A percentile compares a stretch with the other conserved stretches of the same genome.
These are phyloP conservation scores for Drosophila ananassae DNA, from an alignment of 1,140 invertebrate species.

Conservation along the genomic window DNA sequence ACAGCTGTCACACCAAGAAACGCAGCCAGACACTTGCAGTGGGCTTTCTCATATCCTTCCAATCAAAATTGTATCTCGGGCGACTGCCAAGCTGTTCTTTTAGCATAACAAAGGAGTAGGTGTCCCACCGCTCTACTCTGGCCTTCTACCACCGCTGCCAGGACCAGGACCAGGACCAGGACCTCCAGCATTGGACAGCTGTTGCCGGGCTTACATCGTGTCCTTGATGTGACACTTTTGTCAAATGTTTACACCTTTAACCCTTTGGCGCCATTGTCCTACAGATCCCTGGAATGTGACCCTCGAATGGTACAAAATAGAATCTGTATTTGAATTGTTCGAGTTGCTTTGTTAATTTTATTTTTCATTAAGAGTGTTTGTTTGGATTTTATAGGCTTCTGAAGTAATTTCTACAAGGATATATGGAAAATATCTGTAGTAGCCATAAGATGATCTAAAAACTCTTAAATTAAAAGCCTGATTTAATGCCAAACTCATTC, in stretches of 20 bases:
- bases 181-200: conserved; percentile 44
- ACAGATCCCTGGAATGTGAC: conserved; percentile 38
- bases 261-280: conserved; percentile 70
- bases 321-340: conserved; percentile 65
- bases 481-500: conserved; percentile 18
- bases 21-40: conserved; percentile 52
- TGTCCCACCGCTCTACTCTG: conserved; percentile 43
- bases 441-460: no score
- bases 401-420: background rate
- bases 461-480: background rate
- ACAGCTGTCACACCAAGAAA: conserved; percentile 75
- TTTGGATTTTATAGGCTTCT: conserved; percentile 54
- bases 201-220: conserved; percentile 42
- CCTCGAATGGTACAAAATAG: conserved; percentile 16
- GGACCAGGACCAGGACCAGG: background rate
- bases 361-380: conserved; percentile 80
- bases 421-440: no score
- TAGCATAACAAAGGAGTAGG: conserved; percentile 58
- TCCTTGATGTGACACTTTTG: conserved; percentile 79
- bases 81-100: conserved; percentile 34
- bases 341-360: conserved; percentile 63
- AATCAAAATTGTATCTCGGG: conserved; percentile 1
- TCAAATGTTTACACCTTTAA: conserved; percentile 84
- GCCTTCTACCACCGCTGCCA: conserved; percentile 19
- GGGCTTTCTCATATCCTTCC: conserved; percentile 2